Base-by-base conservation (phyloP, 2,888 invertebrate genomes). In the Callyntrura guangdongensis region DNA sequence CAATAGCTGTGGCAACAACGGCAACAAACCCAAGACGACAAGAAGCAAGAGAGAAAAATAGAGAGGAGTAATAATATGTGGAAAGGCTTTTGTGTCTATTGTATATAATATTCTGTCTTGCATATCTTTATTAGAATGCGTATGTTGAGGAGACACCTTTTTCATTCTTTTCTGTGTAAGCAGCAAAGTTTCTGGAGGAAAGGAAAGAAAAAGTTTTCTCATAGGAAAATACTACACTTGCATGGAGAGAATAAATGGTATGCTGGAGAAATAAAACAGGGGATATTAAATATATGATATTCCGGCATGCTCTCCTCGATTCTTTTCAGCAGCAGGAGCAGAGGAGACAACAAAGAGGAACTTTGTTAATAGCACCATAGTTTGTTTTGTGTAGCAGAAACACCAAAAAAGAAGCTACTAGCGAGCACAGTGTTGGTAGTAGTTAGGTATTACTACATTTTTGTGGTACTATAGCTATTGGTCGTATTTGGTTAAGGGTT, bases 221-320 rank as follows among this genome's bases (percentile, higher is more conserved):
- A 17, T 49, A 22, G 17, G 47, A 47, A 45, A 74, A 74, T 22
- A 36, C 36, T 49, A 74, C 49, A 74, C 36, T 45, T 36, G 27
- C 9, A 67, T 1, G 3, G 25, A 53, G 53, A 53, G 12, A 53
- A 61, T 20, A 22, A 59, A 61, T 61, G 20, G 11, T 20, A n/a
- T 69, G 36, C n/a, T 20, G n/a, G 20, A 69, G 36, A 69, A 20
- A 72, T 72, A 74, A 74, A 74, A 47, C 74, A 49, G 20, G 47
- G 17, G 74, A 74, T 74, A 72, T 72, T 72, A 72, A 45, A 47
- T 17, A 17, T 25, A 74, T 22, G 49, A 47, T 74, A 74, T 74
- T 47, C 49, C 74, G 47, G 9, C 12, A 22, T 74, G 20, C 47
- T 49, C 17, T 49, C 11, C 25, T 14, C 9, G 47, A 47, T 47